These are phyloP conservation scores for Chionis minor DNA, from an alignment of 2,113 vertebrate genomes.

Conservation along the genomic window DNA sequence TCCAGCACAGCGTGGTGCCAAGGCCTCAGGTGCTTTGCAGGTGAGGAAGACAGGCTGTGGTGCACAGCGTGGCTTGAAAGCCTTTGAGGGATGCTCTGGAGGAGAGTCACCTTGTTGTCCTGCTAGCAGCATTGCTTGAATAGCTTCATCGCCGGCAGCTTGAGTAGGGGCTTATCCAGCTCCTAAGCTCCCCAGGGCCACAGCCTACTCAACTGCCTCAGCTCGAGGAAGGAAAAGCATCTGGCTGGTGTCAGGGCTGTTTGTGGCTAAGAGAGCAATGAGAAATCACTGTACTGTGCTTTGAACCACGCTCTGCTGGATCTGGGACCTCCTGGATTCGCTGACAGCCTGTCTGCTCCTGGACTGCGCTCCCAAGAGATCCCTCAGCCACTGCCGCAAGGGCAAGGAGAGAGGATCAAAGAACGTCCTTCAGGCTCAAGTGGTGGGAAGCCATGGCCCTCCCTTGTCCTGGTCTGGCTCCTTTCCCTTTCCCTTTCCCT, in stretches of 20 bases:
- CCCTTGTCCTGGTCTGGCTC: not conserved
- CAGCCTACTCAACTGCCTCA: not conserved
- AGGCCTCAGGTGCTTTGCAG: not conserved
- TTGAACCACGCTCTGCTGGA: not conserved
- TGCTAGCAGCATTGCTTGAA: not conserved
- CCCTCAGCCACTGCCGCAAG: not conserved
- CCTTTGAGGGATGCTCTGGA: not conserved
- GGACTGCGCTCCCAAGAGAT: not conserved
- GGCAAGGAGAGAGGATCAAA: not conserved
- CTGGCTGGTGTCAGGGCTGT: not conserved
- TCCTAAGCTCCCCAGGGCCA: not conserved
- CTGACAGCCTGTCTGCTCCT: not conserved
- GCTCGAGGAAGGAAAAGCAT: not conserved
- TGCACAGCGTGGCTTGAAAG: not conserved
- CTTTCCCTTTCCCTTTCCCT: not conserved
- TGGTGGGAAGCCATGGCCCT: not conserved
- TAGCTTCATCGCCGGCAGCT: not conserved
- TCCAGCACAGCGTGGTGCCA: accelerated
- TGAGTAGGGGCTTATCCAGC: not conserved
- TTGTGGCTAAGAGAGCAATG: not conserved
- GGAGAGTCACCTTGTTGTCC: not conserved
- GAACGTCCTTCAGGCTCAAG: not conserved
- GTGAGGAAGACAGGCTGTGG: not conserved
- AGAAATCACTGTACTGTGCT: not conserved
- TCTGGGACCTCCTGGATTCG: not conserved